A percentile compares a stretch with the other conserved stretches of the same genome.
These are phyloP conservation scores for Pycnomerus fuliginosus DNA, from an alignment of 2,888 invertebrate genomes.

Conservation along the genomic window DNA sequence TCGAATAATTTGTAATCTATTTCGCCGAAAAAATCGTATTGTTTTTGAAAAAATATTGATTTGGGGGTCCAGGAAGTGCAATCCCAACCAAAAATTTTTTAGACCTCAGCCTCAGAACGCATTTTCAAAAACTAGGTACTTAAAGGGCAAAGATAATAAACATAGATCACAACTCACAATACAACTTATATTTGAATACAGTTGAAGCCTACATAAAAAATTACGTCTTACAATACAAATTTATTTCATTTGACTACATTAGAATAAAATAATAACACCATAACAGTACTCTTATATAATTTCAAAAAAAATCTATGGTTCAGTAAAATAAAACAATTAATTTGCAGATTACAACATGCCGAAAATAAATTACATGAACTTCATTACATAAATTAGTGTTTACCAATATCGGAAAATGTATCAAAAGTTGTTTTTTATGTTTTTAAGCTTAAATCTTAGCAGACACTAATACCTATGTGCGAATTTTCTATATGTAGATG, in stretches of 20 bases:
- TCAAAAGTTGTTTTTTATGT: slow-evolving; percentile 12
- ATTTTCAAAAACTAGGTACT: too few relatives aligned
- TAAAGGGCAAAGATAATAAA: slow-evolving; percentile 2
- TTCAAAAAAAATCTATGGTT: slow-evolving; percentile 10
- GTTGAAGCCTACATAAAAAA: slow-evolving; percentile 40
- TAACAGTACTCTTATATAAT: slow-evolving; percentile 20
- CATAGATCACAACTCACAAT: slow-evolving; percentile 2
- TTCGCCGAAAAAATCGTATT: too few relatives aligned
- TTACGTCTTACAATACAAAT: slow-evolving; percentile 31
- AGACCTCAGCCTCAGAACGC: too few relatives aligned
- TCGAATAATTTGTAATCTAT: too few relatives aligned
- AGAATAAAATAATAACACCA: slow-evolving; percentile 15
- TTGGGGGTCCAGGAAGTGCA: not conserved
- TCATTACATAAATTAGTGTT: slow-evolving; percentile 32
- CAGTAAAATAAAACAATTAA: not conserved
- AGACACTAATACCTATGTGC: slow-evolving; percentile 13
- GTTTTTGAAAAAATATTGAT: slow-evolving; percentile 1
- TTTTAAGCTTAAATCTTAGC: slow-evolving; percentile 3
- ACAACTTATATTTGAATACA: slow-evolving; percentile 38
- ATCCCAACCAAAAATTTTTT: not conserved
- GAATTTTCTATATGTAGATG: slow-evolving; percentile 13
- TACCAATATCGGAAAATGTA: slow-evolving; percentile 25
- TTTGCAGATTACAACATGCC: not conserved
- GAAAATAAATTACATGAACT: slow-evolving; percentile 16
- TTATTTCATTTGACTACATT: slow-evolving; percentile 28